phyloP scores from a whole-genome alignment of 2,888 invertebrate genomes.

The Thereva nobilitata region DNA sequence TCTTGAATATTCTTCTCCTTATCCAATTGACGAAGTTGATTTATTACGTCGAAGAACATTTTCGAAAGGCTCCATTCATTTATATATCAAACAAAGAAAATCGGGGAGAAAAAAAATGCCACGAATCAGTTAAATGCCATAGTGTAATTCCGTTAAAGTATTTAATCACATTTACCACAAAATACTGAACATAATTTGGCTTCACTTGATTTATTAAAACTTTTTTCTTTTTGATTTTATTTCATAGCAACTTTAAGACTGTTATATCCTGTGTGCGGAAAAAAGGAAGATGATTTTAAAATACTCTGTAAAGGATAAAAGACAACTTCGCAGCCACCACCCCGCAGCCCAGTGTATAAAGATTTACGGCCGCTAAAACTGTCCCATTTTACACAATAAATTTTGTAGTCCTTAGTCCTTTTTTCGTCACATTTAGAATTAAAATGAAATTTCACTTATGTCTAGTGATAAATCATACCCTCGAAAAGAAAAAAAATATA shows the following conservation, averaged over 20 bases:
- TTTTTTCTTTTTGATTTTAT: no score
- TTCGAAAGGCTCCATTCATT: conserved; percentile 27
- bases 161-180: no score
- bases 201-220: no score
- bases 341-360: not conserved
- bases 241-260: no score
- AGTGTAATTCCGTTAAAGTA: no score
- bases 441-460: conserved; percentile 31
- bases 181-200: no score
- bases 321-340: not conserved
- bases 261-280: no score
- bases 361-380: conserved; percentile 12
- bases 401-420: conserved; percentile 16
- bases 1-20: not conserved
- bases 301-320: no score
- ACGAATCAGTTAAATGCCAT: no score
- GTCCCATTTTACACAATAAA: conserved; percentile 22
- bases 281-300: no score
- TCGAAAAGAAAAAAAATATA: conserved; percentile 19
- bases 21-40: conserved; percentile 20
- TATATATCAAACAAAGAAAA: conserved; percentile 13
- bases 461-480: conserved; percentile 14
- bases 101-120: not conserved
- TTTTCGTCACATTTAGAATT: conserved; percentile 8
- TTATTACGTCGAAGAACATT: conserved; percentile 29